Conservation (phyloP, 2,113 vertebrate species). For the Cynoglossus semilaevis region DNA sequence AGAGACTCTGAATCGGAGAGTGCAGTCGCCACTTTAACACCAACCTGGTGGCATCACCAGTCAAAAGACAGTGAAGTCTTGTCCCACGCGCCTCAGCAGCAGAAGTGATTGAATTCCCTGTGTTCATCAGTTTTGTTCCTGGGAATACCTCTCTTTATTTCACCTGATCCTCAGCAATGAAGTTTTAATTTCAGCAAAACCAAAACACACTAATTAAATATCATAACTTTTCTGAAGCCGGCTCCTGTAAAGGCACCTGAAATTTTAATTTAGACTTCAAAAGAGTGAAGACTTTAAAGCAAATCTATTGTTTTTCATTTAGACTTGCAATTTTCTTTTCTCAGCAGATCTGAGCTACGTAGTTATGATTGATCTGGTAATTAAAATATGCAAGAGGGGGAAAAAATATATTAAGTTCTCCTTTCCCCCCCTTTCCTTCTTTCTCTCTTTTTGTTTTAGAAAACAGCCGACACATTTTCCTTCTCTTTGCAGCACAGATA, state of each 20-base stretch:
- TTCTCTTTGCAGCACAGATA: slow-evolving; percentile 73
- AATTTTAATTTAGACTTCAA: slow-evolving; percentile 86
- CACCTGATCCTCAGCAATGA: slow-evolving; percentile 66
- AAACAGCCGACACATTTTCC: slow-evolving; percentile 78
- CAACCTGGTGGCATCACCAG: slow-evolving; percentile 46
- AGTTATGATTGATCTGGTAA: slow-evolving; percentile 85
- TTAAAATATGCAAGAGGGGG: slow-evolving; percentile 83
- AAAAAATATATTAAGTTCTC: slow-evolving; percentile 78
- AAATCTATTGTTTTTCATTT: slow-evolving; percentile 87
- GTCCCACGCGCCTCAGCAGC: slow-evolving; percentile 55
- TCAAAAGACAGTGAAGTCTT: slow-evolving; percentile 54
- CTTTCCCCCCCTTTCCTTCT: slow-evolving; percentile 62
- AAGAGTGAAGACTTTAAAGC: slow-evolving; percentile 81
- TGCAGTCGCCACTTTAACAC: slow-evolving; percentile 37
- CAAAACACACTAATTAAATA: slow-evolving; percentile 83
- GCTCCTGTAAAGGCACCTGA: slow-evolving; percentile 79
- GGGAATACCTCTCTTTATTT: slow-evolving; percentile 66
- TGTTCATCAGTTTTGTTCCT: slow-evolving; percentile 37
- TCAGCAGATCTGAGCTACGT: slow-evolving; percentile 66
- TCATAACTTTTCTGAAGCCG: slow-evolving; percentile 77
- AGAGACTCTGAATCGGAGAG: slow-evolving; percentile 31
- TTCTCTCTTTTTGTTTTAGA: slow-evolving; percentile 79
- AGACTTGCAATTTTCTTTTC: slow-evolving; percentile 78
- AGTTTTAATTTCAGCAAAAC: slow-evolving; percentile 76
- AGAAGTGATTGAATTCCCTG: slow-evolving; percentile 55